A percentile compares a stretch with the other conserved stretches of the same genome.
Evolutionary conservation across 1,140 invertebrate species (phyloP).

Genomic region (Brachionus rubens): DNA sequence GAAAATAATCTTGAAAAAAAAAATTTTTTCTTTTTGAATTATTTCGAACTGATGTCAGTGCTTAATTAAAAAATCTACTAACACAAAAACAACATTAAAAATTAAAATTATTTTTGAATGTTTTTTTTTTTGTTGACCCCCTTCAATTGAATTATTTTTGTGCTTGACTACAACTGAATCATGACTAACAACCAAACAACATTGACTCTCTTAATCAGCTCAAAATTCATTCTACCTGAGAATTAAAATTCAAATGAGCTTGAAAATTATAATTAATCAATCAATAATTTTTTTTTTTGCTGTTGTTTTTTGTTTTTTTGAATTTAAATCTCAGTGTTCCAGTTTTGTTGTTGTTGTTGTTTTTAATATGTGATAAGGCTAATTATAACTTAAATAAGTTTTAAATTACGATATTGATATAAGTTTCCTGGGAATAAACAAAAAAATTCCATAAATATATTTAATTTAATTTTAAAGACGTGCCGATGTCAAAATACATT

Average conservation of each 20-base stretch:
- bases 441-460: too few relatives aligned
- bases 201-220: not conserved
- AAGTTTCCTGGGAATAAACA: too few relatives aligned
- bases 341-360: too few relatives aligned
- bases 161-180: conserved; percentile 36
- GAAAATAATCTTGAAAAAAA: too few relatives aligned
- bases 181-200: conserved; percentile 13
- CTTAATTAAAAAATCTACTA: not conserved
- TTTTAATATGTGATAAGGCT: too few relatives aligned
- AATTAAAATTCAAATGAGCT: conserved; percentile 24
- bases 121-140: conserved; percentile 21
- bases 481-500: too few relatives aligned
- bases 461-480: too few relatives aligned
- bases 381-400: too few relatives aligned
- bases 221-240: not conserved
- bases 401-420: too few relatives aligned
- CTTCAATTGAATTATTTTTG: not conserved
- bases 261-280: conserved; percentile 37
- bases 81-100: conserved; percentile 9
- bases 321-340: too few relatives aligned
- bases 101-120: not conserved
- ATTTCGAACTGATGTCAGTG: too few relatives aligned
- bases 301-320: not conserved
- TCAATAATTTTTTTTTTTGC: not conserved
- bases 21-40: too few relatives aligned